phyloP scores from a whole-genome alignment of 2,113 vertebrate species.

The Ammospiza nelsoni region DNA sequence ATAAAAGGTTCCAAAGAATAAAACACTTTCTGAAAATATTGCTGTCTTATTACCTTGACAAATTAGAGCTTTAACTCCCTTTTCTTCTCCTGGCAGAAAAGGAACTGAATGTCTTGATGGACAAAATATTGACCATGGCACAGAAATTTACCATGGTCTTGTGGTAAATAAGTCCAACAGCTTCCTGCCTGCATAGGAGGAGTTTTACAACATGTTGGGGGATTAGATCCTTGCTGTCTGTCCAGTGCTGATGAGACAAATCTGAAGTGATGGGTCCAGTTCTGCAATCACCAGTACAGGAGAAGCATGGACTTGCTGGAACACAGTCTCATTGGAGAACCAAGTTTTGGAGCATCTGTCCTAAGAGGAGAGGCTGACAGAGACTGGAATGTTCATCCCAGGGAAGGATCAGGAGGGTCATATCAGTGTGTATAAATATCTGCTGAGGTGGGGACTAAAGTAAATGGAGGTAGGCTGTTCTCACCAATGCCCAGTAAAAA shows the following conservation, averaged over 20 bases:
- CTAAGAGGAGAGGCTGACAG: background rate
- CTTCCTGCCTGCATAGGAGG: background rate
- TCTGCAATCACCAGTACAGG: background rate
- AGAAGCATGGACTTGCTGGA: background rate
- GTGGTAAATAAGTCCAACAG: background rate
- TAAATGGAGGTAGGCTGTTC: background rate
- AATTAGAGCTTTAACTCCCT: background rate
- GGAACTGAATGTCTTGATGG: background rate
- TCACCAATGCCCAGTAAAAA: background rate
- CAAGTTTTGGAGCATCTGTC: background rate
- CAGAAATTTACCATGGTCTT: background rate
- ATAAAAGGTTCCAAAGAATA: background rate
- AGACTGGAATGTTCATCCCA: background rate
- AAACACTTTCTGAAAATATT: background rate
- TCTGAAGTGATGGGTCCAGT: background rate
- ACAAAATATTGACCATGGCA: background rate
- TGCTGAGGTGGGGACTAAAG: background rate
- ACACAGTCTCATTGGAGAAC: rapidly evolving
- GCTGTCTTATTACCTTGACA: background rate
- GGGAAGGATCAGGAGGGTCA: rapidly evolving
- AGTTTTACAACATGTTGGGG: rapidly evolving
- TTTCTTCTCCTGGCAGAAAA: background rate
- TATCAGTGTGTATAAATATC: background rate
- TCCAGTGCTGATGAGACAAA: background rate
- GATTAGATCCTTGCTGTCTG: background rate